A percentile compares a stretch with the other conserved stretches of the same genome.
Conservation (phyloP, 1,140 invertebrate species). For the Nymphalis io region DNA sequence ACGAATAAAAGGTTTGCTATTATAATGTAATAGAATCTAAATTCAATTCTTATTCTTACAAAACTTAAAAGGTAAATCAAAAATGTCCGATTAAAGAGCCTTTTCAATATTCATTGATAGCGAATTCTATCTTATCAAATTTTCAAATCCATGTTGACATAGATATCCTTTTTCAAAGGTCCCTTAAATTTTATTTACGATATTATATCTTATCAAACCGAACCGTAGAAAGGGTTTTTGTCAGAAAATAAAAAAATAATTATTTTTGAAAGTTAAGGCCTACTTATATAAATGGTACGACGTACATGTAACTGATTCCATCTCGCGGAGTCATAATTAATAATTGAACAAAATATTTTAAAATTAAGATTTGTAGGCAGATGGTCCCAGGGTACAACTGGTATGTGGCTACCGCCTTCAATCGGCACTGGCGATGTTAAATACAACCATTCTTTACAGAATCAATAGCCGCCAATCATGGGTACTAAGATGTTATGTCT, state of each 20-base stretch:
- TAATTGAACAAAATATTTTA: background rate
- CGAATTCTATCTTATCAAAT: slow-evolving; percentile 22
- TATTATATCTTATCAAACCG: slow-evolving; percentile 1
- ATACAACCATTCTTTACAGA: too few species aligned
- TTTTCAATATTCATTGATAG: slow-evolving; percentile 25
- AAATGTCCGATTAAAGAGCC: slow-evolving; percentile 11
- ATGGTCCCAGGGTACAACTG: too few species aligned
- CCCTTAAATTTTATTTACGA: slow-evolving; percentile 10
- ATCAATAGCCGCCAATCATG: too few species aligned
- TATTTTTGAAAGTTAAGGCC: background rate
- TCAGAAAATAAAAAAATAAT: slow-evolving; percentile 3
- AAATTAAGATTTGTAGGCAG: background rate
- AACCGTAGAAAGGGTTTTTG: slow-evolving; percentile 8
- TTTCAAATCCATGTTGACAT: slow-evolving; percentile 18
- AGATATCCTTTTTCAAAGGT: slow-evolving; percentile 23
- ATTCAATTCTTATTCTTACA: slow-evolving; percentile 2
- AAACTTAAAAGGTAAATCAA: slow-evolving; percentile 18
- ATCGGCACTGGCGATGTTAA: too few species aligned
- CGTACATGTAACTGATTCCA: too few species aligned
- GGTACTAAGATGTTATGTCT: too few species aligned
- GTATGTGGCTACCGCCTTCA: too few species aligned
- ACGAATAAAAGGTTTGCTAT: background rate
- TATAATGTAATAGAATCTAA: background rate
- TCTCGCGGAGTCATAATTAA: too few species aligned
- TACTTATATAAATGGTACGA: too few species aligned